Evolutionary conservation across 2,888 invertebrate genomes (phyloP), one percentile per base, ranked within the genome.

Genomic region (Sepiola atlantica): DNA sequence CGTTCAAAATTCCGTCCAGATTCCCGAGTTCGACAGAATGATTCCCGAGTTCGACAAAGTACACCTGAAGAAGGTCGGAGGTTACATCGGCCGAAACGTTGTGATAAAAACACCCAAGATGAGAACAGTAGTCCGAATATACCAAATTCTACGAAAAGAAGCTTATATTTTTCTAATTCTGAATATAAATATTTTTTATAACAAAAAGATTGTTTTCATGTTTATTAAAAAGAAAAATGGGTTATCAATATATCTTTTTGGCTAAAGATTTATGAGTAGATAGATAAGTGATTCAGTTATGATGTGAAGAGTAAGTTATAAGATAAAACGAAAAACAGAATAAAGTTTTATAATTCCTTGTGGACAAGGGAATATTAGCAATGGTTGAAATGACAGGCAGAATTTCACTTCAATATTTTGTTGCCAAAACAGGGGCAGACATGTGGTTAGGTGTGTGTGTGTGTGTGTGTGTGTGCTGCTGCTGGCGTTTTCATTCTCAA

Each of bases 311-410:
- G 77, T 77, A n/a, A 32, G 77, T 77, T 77, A 28, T n/a, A 77
- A 77, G n/a, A 77, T 16, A 77, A 32, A 10, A 61, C 45, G 45
- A 45, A 45, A 45, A 45, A 45, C 45, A 45, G 45, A 4, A 77
- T 77, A n/a, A 16, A 77, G 14, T 77, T 77, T 77, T 77, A 32
- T n/a, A 77, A n/a, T 77, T 77, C 16, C 77, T n/a, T n/a, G 77
- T n/a, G 77, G 77, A 77, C 77, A 77, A 77, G n/a, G 77, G 77
- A 77, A 77, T 77, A 77, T 77, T 77, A 77, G 77, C 77, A 77
- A 77, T 77, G 77, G 77, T 77, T 77, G 77, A 77, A 77, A 18
- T 77, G 77, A 77, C 77, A 77, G 77, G n/a, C n/a, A 77, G 77
- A 77, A 77, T 77, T 77, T 77, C 32, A 77, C 77, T 32, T 77